These are phyloP conservation scores for Lepidurus apus DNA, from an alignment of 1,140 invertebrate species.

Conservation along the genomic window DNA sequence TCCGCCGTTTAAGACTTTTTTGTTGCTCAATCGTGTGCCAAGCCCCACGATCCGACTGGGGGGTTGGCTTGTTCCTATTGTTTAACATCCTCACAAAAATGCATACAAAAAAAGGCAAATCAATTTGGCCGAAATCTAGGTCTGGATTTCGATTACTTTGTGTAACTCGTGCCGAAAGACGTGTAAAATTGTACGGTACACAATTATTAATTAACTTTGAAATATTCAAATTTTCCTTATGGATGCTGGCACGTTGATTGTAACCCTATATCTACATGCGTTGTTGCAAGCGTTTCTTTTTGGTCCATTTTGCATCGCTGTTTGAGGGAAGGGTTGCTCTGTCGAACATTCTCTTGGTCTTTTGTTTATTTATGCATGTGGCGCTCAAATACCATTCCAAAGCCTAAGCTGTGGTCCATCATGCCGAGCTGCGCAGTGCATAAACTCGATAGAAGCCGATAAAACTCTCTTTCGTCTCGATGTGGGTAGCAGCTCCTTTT, in stretches of 20 bases:
- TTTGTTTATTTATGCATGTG: conserved; percentile 15
- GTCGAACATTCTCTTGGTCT: conserved; percentile 1
- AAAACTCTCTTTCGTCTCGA: not conserved
- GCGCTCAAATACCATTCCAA: not conserved
- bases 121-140: not conserved
- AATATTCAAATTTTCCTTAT: too few relatives aligned
- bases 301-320: too few relatives aligned
- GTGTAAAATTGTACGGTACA: too few relatives aligned
- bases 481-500: not conserved
- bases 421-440: not conserved
- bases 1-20: not conserved
- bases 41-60: not conserved
- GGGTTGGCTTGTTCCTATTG: not conserved
- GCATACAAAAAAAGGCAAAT: not conserved
- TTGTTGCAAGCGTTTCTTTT: too few relatives aligned
- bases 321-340: not conserved
- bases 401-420: not conserved
- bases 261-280: too few relatives aligned
- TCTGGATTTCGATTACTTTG: too few relatives aligned
- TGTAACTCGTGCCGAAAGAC: too few relatives aligned
- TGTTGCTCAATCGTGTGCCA: not conserved
- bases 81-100: not conserved
- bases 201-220: too few relatives aligned
- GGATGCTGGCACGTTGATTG: too few relatives aligned
- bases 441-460: not conserved